Conservation (phyloP, 2,113 vertebrate genomes). For the Gobius niger region DNA sequence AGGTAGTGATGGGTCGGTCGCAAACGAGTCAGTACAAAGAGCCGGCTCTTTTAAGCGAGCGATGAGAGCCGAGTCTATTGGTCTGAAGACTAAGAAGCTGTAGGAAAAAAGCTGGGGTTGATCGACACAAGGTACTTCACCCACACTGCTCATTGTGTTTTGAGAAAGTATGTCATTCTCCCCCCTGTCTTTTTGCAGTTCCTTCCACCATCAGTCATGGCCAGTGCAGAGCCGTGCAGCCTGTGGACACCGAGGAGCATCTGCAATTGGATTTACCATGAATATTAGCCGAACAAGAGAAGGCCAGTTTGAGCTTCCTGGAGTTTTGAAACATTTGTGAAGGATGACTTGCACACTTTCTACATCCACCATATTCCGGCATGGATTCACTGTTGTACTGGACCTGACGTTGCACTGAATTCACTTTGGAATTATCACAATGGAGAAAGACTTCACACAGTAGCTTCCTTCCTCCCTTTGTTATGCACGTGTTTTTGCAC, state of each 20-base stretch:
- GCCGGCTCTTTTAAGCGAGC: no score
- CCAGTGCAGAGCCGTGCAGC: neutral
- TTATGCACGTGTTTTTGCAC: slow-evolving; percentile 8
- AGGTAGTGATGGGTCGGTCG: no score
- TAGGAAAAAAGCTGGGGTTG: no score
- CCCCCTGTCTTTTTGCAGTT: slow-evolving; percentile 5
- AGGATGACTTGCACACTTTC: neutral
- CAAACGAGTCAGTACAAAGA: no score
- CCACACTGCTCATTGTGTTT: no score
- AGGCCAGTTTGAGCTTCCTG: neutral
- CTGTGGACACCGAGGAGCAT: neutral
- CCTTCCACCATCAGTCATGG: neutral
- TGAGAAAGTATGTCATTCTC: no score
- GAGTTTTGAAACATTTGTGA: slow-evolving; percentile 8
- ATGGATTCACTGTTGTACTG: slow-evolving; percentile 5
- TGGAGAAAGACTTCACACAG: slow-evolving; percentile 71
- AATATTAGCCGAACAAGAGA: neutral
- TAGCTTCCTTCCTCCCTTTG: slow-evolving; percentile 6
- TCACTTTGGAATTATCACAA: slow-evolving; percentile 24
- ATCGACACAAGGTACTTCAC: no score
- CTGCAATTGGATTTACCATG: neutral
- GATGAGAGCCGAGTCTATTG: no score
- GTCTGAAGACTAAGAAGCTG: no score
- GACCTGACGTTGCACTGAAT: slow-evolving; percentile 15
- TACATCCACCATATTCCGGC: neutral